phyloP scores from a whole-genome alignment of 2,113 vertebrate species.

The Corydoras maculifer region DNA sequence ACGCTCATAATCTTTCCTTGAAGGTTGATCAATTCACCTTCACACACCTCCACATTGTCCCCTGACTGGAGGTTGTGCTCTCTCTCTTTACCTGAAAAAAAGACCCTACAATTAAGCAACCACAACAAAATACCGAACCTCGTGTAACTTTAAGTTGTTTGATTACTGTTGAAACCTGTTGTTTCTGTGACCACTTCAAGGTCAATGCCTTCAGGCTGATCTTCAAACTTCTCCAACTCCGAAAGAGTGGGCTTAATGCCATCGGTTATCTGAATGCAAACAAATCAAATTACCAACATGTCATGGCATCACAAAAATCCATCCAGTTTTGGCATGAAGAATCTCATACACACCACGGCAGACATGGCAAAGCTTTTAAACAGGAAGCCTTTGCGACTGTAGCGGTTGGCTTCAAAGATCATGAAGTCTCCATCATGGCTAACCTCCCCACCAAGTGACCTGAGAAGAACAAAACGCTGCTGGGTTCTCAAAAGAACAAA shows the following conservation, averaged over 20 bases:
- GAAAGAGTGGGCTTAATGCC: conserved; percentile 92
- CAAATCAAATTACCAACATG: neutral
- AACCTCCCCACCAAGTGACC: conserved; percentile 87
- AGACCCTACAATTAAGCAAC: neutral
- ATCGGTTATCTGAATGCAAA: conserved; percentile 77
- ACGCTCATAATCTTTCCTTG: conserved; percentile 94
- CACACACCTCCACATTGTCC: conserved; percentile 94
- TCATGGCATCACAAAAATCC: neutral
- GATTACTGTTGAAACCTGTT: conserved; percentile 59
- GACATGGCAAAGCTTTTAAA: conserved; percentile 98
- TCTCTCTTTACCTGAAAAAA: conserved; percentile 77
- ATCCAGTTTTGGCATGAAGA: neutral
- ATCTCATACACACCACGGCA: conserved; percentile 76
- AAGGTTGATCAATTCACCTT: conserved; percentile 91
- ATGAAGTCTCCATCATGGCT: conserved; percentile 93
- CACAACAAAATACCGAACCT: too few relatives aligned
- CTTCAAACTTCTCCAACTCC: conserved; percentile 92
- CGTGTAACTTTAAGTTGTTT: too few relatives aligned
- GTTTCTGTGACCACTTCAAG: conserved; percentile 90
- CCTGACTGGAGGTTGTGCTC: conserved; percentile 94
- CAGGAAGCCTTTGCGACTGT: conserved; percentile 93
- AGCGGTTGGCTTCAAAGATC: conserved; percentile 94
- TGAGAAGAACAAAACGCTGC: conserved; percentile 41
- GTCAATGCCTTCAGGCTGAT: conserved; percentile 92
- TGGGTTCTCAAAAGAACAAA: neutral